These are phyloP conservation scores for Zaprionus obscuricornis DNA, from an alignment of 2,888 invertebrate species.

Conservation along the genomic window DNA sequence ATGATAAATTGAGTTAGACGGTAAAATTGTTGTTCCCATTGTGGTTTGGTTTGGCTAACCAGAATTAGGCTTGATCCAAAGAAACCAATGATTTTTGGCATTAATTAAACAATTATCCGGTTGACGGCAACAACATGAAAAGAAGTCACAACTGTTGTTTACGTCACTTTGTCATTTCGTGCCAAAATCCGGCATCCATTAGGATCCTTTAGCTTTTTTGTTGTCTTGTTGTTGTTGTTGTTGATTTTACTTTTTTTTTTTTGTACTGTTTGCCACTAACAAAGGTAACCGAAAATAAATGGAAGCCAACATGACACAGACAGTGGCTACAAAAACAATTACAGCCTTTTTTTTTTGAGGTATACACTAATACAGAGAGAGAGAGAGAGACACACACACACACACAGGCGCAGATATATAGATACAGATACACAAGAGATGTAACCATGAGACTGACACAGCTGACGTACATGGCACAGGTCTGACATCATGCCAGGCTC, in stretches of 20 bases:
- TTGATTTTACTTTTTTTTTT: too few relatives aligned
- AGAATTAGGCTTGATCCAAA: constrained; percentile 35
- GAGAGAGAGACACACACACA: constrained; percentile 23
- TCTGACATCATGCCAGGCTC: too few relatives aligned
- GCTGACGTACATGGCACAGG: constrained; percentile 39
- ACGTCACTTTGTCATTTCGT: constrained; percentile 6
- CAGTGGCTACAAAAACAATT: constrained; percentile 64
- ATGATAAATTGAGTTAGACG: constrained; percentile 12
- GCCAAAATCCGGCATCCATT: constrained; percentile 33
- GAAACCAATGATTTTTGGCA: constrained; percentile 17
- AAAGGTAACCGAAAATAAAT: constrained; percentile 52
- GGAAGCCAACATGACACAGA: constrained; percentile 45
- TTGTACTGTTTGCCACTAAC: constrained; percentile 6
- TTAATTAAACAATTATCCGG: constrained; percentile 44
- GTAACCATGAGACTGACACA: constrained; percentile 33
- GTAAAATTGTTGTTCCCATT: constrained; percentile 34
- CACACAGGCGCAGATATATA: constrained; percentile 1
- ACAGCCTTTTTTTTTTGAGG: constrained; percentile 52
- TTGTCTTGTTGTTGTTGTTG: neutral
- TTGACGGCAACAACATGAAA: neutral
- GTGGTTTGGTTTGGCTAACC: constrained; percentile 36
- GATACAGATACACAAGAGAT: constrained; percentile 1
- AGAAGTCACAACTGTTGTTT: too few relatives aligned
- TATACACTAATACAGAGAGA: too few relatives aligned
- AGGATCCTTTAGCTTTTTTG: constrained; percentile 7